Percentiles rank a stretch among this genome's conserved stretches.
Conservation (phyloP, 2,797 vertebrate genomes). For the Helarctos malayanus region DNA sequence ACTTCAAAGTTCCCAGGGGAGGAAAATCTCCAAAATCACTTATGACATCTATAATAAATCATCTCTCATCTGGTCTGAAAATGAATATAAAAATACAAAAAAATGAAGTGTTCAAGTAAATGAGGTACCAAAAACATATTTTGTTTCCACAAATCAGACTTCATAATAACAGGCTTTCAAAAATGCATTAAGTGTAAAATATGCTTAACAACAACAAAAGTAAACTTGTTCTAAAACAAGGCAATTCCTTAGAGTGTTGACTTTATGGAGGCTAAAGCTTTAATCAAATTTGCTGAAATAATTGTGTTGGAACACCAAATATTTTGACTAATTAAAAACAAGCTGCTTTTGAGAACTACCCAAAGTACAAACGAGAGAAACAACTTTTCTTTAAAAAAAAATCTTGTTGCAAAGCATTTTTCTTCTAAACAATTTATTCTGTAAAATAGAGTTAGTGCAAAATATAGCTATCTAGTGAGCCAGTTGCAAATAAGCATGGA, state of each 20-base stretch:
- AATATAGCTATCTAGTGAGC: not conserved
- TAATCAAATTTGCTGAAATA: slow-evolving; percentile 11
- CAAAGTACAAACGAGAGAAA: not conserved
- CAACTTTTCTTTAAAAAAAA: not conserved
- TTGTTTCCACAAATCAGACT: slow-evolving; percentile 65
- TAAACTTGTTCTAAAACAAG: slow-evolving; percentile 21
- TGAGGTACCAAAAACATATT: slow-evolving; percentile 4
- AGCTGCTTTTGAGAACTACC: slow-evolving; percentile 24
- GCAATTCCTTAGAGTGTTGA: not conserved
- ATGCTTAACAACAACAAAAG: not conserved
- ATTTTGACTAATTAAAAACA: slow-evolving; percentile 51
- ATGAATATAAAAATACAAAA: not conserved
- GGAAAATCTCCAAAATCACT: not conserved
- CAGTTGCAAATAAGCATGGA: not conserved
- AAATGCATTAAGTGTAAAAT: slow-evolving; percentile 22
- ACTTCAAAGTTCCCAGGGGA: not conserved
- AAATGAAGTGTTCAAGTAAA: slow-evolving; percentile 22
- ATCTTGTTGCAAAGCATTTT: not conserved
- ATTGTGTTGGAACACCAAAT: not conserved
- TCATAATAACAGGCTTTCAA: slow-evolving; percentile 13
- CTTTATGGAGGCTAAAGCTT: not conserved
- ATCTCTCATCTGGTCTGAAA: not conserved
- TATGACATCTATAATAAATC: not conserved
- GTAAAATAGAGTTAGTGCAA: not conserved
- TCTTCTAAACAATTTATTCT: not conserved